phyloP scores from a whole-genome alignment of 2,888 invertebrate species.

The Ectemnius cavifrons region DNA sequence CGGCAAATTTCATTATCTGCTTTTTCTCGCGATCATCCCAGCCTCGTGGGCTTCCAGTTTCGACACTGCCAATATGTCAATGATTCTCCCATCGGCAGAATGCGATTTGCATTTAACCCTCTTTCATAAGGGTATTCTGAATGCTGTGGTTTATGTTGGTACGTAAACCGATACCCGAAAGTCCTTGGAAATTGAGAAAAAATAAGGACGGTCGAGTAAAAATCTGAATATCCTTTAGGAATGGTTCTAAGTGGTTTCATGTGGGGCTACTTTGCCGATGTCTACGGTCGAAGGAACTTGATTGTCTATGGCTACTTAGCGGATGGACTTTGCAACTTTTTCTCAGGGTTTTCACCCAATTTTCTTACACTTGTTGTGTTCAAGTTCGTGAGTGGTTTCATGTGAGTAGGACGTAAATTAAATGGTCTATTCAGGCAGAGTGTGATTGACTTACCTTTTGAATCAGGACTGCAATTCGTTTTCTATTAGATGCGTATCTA shows the following conservation, averaged over 20 bases:
- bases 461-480: too few relatives aligned
- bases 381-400: slow-evolving; percentile 85
- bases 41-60: slow-evolving; percentile 84
- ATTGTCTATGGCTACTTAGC: slow-evolving; percentile 84
- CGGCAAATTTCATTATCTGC: slow-evolving; percentile 84
- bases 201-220: background rate
- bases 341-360: slow-evolving; percentile 84
- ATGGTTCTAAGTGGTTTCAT: slow-evolving; percentile 88
- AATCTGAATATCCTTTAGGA: slow-evolving; percentile 78
- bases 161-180: slow-evolving; percentile 36
- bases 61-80: slow-evolving; percentile 85
- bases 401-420: slow-evolving; percentile 79
- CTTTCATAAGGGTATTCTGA: slow-evolving; percentile 85
- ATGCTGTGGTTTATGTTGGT: slow-evolving; percentile 86
- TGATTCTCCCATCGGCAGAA: slow-evolving; percentile 86
- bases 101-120: slow-evolving; percentile 85
- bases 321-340: slow-evolving; percentile 82
- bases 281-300: slow-evolving; percentile 84
- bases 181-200: slow-evolving; percentile 1
- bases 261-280: slow-evolving; percentile 89
- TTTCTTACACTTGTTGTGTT: slow-evolving; percentile 83
- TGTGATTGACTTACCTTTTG: too few relatives aligned
- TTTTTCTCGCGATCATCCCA: slow-evolving; percentile 82
- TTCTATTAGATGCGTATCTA: too few relatives aligned
- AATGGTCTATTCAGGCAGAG: background rate